Percentiles rank a stretch among this genome's conserved stretches.
Evolutionary conservation across 2,797 vertebrate genomes (phyloP).

Genomic region (Percopsis omiscomaycus): DNA sequence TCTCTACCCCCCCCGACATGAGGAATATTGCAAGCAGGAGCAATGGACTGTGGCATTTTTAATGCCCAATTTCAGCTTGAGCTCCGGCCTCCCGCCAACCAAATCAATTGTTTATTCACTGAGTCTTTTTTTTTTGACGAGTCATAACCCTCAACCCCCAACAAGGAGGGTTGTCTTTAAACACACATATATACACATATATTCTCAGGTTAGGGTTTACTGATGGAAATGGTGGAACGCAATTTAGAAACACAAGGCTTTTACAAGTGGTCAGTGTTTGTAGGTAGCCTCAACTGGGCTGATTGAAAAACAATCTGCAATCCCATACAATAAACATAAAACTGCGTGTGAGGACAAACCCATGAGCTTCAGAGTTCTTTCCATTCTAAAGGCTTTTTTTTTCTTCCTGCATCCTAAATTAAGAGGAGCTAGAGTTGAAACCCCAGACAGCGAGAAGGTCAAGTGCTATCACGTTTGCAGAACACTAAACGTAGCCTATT

Average conservation of each 20-base stretch:
- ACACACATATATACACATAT: constrained; percentile 15
- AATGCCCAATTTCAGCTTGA: constrained; percentile 70
- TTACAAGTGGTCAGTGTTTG: neutral
- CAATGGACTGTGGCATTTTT: constrained; percentile 72
- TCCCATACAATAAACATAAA: too few species aligned
- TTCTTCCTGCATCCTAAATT: too few species aligned
- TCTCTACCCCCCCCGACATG: constrained; percentile 35
- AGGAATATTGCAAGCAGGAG: constrained; percentile 57
- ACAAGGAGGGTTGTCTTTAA: constrained; percentile 50
- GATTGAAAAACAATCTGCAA: too few species aligned
- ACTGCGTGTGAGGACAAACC: too few species aligned
- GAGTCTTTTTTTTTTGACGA: constrained; percentile 63
- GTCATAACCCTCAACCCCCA: constrained; percentile 61
- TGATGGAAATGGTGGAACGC: constrained; percentile 1
- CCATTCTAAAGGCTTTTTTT: too few species aligned
- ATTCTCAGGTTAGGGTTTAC: constrained; percentile 5
- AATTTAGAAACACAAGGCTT: constrained; percentile 1
- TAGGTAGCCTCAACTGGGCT: too few species aligned
- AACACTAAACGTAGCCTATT: too few species aligned
- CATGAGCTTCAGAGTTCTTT: too few species aligned
- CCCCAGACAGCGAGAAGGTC: too few species aligned
- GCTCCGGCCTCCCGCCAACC: constrained; percentile 65
- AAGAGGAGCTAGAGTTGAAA: too few species aligned
- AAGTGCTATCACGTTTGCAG: too few species aligned
- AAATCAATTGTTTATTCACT: constrained; percentile 63